Evolutionary conservation across 2,888 invertebrate genomes (phyloP).

Genomic region (Chloromyia formosa): DNA sequence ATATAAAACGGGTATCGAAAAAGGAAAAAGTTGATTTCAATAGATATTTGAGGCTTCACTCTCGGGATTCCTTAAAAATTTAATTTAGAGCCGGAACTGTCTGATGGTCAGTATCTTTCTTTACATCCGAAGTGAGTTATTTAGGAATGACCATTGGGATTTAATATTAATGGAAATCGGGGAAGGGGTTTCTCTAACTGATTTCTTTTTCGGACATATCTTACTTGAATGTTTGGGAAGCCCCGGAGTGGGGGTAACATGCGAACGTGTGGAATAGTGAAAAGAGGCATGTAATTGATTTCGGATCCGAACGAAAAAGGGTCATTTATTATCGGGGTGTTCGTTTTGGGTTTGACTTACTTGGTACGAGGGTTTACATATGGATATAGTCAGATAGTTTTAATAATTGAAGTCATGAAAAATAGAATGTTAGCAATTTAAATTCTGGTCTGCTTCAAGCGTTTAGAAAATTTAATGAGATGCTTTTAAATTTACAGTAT

Average conservation of each 20-base stretch:
- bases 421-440: not conserved
- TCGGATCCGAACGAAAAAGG: conserved; percentile 9
- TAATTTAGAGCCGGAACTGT: conserved; percentile 47
- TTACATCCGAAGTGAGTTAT: conserved; percentile 20
- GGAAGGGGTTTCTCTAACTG: conserved; percentile 24
- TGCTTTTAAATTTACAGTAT: not conserved
- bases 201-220: not conserved
- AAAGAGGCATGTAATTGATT: conserved; percentile 29
- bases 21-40: conserved; percentile 45
- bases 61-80: conserved; percentile 46
- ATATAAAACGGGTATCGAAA: conserved; percentile 39
- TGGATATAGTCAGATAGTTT: not conserved
- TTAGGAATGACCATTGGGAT: conserved; percentile 30
- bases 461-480: conserved; percentile 3
- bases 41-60: conserved; percentile 43
- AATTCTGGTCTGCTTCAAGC: not conserved
- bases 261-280: conserved; percentile 18
- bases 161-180: conserved; percentile 34
- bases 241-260: not conserved
- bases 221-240: not conserved
- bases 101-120: conserved; percentile 30
- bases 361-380: not conserved
- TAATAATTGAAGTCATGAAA: conserved; percentile 27
- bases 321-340: conserved; percentile 26
- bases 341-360: not conserved